A percentile compares a stretch with the other conserved stretches of the same genome.
Conservation (phyloP, 2,797 vertebrate genomes). For the Urophycis tenuis region DNA sequence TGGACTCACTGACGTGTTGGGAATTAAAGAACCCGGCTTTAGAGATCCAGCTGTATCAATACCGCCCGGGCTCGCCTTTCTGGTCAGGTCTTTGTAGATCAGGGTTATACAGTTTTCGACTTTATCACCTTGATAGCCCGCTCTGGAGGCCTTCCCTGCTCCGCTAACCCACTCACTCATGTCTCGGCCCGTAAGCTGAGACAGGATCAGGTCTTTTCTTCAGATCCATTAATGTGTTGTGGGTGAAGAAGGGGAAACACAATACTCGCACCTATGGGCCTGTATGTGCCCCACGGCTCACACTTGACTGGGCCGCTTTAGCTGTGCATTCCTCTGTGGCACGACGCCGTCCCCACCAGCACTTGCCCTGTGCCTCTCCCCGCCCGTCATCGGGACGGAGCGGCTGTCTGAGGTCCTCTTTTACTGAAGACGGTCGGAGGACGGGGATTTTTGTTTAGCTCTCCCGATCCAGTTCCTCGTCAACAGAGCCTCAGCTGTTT, state of each 20-base stretch:
- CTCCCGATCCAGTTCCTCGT: slow-evolving; percentile 5
- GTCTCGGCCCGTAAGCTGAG: background rate
- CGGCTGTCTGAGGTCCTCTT: background rate
- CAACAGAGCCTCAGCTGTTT: slow-evolving; percentile 8
- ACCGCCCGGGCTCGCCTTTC: background rate
- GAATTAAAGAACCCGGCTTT: background rate
- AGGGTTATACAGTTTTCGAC: background rate
- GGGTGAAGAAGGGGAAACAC: background rate
- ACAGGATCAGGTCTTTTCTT: slow-evolving; percentile 1
- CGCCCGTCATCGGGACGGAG: no score
- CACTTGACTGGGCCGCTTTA: background rate
- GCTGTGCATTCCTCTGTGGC: background rate
- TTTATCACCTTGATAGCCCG: slow-evolving; percentile 1
- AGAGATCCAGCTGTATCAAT: background rate
- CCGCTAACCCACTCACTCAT: background rate
- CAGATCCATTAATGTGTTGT: background rate
- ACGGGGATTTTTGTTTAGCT: slow-evolving; percentile 5
- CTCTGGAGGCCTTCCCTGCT: background rate
- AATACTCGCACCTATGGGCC: background rate
- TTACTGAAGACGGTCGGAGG: background rate
- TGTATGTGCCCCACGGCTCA: background rate
- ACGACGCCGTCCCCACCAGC: no score
- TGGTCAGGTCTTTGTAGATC: background rate
- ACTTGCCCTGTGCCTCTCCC: no score
- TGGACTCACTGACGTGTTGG: background rate